Percentiles rank a stretch among this genome's conserved stretches.
Conservation (phyloP, 2,888 invertebrate genomes). For the Dexiosoma caninum region DNA sequence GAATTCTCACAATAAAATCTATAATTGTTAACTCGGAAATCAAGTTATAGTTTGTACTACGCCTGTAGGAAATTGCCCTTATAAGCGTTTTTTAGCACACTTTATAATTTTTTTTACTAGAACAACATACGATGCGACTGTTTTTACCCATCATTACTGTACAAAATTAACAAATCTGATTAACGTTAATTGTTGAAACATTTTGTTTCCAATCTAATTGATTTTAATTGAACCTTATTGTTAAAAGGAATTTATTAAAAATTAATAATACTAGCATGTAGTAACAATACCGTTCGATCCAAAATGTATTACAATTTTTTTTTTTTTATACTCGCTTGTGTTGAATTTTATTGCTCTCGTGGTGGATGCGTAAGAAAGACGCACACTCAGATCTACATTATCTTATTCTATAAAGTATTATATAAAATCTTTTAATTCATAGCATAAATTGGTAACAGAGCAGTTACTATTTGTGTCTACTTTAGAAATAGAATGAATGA, state of each 20-base stretch:
- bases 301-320: background rate
- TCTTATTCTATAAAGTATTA: too few relatives aligned
- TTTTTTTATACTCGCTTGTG: background rate
- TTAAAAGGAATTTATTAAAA: slow-evolving; percentile 20
- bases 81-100: background rate
- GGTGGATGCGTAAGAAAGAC: too few relatives aligned
- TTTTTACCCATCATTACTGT: background rate
- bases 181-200: slow-evolving; percentile 40
- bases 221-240: slow-evolving; percentile 57
- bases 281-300: background rate
- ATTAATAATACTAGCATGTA: background rate
- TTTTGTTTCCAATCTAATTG: slow-evolving; percentile 40
- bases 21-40: too few relatives aligned
- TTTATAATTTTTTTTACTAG: background rate
- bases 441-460: too few relatives aligned
- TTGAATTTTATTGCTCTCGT: background rate
- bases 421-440: too few relatives aligned
- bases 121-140: background rate
- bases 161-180: background rate
- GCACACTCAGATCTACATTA: too few relatives aligned
- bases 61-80: too few relatives aligned
- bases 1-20: too few relatives aligned
- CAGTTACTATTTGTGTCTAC: too few relatives aligned
- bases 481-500: too few relatives aligned
- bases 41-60: too few relatives aligned